Evolutionary conservation across 2,113 vertebrate genomes (phyloP), one percentile per base, ranked within the genome.

Genomic region (Elgaria multicarinata): DNA sequence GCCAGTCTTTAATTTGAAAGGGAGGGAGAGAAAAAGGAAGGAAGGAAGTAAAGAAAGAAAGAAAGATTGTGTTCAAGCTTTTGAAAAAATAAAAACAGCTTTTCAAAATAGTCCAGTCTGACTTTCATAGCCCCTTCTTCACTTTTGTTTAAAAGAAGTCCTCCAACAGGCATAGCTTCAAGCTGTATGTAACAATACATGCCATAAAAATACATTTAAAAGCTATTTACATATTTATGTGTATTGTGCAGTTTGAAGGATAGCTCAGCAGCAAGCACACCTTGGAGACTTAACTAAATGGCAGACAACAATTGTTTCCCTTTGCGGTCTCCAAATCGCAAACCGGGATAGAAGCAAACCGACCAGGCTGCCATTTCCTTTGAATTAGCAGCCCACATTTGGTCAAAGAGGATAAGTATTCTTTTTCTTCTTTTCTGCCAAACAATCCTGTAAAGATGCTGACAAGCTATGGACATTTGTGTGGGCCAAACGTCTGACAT

Each of bases 401-500:
- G 93, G 90, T 94, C 89, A 81, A 95, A 93, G 50, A 86, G 77
- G 64, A 92, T 92, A 94, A 20, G 50, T 83, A 44, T 91, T 94
- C 28, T 53, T 89, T 94, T 91, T 94, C 2, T 50, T 80, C 75
- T 89, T 89, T 94, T 89, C 87, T 93, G 81, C 84, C 84, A 94
- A 93, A 77, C 74, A 86, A 89, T 93, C 84, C 90, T 94, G 92
- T 39, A 82, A 90, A 94, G 64, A 93, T 36, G 76, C 58, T 90
- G 91, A 92, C 87, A 95, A 95, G 66, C 89, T 93, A 87, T 28
- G 50, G 66, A 90, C 53, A 85, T 71, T 14, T 86, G 67, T 75
- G 44, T 66, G 18, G 85, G 89, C 91, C 93, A 97, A 95, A 94
- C 94, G 95, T 94, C 88, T 96, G 94, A 93, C 93, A 94, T 93